phyloP scores from a whole-genome alignment of 92 coral and sea anemone species.

The Epizoanthus illoricatus region DNA sequence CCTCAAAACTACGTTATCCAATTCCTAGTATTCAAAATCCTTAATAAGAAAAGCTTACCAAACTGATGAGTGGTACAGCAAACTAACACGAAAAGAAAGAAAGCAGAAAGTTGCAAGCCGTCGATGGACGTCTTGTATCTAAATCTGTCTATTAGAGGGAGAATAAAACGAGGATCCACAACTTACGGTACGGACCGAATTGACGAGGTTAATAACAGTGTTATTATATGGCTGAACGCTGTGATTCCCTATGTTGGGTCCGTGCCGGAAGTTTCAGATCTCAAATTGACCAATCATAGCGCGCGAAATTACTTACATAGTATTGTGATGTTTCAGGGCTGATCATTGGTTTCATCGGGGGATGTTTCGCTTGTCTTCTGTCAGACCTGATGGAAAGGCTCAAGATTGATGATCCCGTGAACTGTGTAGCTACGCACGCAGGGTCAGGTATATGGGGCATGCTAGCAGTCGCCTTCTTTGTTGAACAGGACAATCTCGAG shows the following conservation, averaged over 20 bases:
- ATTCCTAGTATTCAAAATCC: no score
- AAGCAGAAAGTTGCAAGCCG: no score
- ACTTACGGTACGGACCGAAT: not conserved
- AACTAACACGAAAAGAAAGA: no score
- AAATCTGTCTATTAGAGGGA: not conserved
- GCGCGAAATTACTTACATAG: not conserved
- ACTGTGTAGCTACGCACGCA: slow-evolving; percentile 77
- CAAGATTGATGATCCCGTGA: slow-evolving; percentile 84
- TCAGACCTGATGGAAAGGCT: slow-evolving; percentile 63
- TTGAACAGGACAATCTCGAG: slow-evolving; percentile 64
- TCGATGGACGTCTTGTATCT: no score
- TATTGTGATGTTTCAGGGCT: slow-evolving; percentile 33
- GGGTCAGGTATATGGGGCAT: slow-evolving; percentile 83
- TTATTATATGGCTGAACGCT: no score
- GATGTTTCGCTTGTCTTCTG: slow-evolving; percentile 71
- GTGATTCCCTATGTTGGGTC: no score
- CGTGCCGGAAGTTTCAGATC: no score
- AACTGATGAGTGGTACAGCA: no score
- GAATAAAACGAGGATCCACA: not conserved
- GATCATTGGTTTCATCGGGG: slow-evolving; percentile 76
- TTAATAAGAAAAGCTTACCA: no score
- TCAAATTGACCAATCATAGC: no score
- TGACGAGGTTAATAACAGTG: no score
- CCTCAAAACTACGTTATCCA: no score
- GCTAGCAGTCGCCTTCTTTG: slow-evolving; percentile 77